Percentiles rank a stretch among this genome's conserved stretches.
Conservation (phyloP, 2,888 invertebrate genomes). For the Diploptera punctata region DNA sequence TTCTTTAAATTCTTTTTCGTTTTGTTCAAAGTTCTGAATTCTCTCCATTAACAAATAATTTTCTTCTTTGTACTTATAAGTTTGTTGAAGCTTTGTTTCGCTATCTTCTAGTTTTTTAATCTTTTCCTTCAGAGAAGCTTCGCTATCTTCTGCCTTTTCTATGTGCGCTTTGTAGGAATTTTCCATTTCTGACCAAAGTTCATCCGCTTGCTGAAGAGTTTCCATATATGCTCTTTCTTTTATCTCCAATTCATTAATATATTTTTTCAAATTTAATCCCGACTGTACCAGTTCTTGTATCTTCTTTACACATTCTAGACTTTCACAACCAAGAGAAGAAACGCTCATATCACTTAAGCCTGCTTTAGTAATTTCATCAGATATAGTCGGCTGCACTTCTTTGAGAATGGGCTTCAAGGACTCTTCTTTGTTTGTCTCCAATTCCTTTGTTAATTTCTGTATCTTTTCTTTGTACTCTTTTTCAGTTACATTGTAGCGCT, state of each 20-base stretch:
- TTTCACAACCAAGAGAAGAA: neutral
- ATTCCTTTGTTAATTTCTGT: neutral
- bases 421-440: neutral
- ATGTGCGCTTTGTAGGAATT: constrained; percentile 64
- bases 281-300: constrained; percentile 60
- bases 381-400: no score
- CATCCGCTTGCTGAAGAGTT: constrained; percentile 74
- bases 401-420: neutral
- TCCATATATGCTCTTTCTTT: constrained; percentile 72
- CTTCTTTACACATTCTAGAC: constrained; percentile 54
- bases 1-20: neutral
- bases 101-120: neutral
- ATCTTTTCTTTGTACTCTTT: neutral
- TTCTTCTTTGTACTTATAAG: neutral
- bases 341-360: no score
- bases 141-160: neutral
- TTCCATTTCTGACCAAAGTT: constrained; percentile 74
- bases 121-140: neutral
- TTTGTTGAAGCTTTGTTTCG: neutral
- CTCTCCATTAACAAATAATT: neutral
- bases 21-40: neutral
- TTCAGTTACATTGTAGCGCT: neutral
- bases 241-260: constrained; percentile 67
- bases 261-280: constrained; percentile 66
- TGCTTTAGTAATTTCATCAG: no score